These are phyloP conservation scores for Taxidea taxus DNA, from an alignment of 2,113 vertebrate genomes.

Conservation along the genomic window DNA sequence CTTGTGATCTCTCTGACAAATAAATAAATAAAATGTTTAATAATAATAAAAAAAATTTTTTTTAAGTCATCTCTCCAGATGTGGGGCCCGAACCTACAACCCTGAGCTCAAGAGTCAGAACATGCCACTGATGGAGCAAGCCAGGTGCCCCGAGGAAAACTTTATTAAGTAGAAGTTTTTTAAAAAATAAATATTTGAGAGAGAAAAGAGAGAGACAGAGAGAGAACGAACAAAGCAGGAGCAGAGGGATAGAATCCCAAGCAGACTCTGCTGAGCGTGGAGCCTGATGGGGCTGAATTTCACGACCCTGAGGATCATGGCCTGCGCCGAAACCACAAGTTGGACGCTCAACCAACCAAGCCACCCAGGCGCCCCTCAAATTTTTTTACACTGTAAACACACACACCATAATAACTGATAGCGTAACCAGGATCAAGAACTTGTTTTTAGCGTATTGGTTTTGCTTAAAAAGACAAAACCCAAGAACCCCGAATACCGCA, in stretches of 20 bases:
- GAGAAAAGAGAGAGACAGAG: not conserved
- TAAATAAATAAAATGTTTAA: no score
- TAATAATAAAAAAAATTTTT: no score
- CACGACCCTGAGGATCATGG: not conserved
- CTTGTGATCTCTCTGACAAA: no score
- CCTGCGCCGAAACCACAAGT: not conserved
- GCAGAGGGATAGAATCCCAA: not conserved
- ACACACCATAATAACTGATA: not conserved
- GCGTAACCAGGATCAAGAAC: not conserved
- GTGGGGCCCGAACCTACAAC: not conserved
- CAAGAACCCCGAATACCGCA: not conserved
- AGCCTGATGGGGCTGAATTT: not conserved
- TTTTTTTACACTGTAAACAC: not conserved
- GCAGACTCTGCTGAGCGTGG: not conserved
- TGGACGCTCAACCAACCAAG: no score
- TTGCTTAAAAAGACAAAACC: not conserved
- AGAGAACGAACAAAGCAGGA: not conserved
- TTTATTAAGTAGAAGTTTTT: not conserved
- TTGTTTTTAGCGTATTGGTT: not conserved
- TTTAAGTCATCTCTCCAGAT: not conserved
- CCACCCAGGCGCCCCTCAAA: not conserved
- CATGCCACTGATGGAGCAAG: not conserved
- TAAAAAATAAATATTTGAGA: not conserved
- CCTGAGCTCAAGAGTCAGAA: not conserved
- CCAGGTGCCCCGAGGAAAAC: not conserved